Percentiles rank a stretch among this genome's conserved stretches.
Evolutionary conservation across 2,797 vertebrate species (phyloP).

Genomic region (Lagodon rhomboides): DNA sequence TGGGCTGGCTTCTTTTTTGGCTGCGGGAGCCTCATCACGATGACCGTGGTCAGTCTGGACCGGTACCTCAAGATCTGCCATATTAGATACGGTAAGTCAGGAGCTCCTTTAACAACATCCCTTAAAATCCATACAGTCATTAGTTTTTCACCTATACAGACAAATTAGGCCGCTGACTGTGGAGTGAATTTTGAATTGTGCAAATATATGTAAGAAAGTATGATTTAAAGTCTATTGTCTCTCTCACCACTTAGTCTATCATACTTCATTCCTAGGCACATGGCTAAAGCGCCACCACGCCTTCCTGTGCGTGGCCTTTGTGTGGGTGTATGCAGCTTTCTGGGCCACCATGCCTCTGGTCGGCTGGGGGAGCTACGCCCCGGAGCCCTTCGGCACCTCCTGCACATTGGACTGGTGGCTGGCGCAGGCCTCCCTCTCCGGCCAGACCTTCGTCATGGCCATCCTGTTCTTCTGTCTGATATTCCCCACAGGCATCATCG

Average conservation of each 20-base stretch:
- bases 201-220: not conserved
- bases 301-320: conserved; percentile 88
- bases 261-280: conserved; percentile 82
- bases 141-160: not conserved
- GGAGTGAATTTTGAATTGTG: not conserved
- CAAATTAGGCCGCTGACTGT: not conserved
- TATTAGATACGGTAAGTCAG: conserved; percentile 89
- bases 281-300: conserved; percentile 94
- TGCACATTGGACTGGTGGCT: conserved; percentile 98
- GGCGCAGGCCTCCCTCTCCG: conserved; percentile 90
- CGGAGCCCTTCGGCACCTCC: conserved; percentile 95
- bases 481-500: conserved; percentile 90
- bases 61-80: conserved; percentile 97
- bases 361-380: conserved; percentile 93
- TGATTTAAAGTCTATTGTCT: not conserved
- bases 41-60: conserved; percentile 95
- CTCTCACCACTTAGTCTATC: not conserved
- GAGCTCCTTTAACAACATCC: not conserved
- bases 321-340: conserved; percentile 92
- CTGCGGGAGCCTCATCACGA: conserved; percentile 94
- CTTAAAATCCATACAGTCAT: not conserved
- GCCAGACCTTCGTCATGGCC: conserved; percentile 92
- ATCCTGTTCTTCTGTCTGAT: conserved; percentile 96
- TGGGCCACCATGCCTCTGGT: conserved; percentile 96
- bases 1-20: conserved; percentile 98